Base-by-base conservation (phyloP, 2,888 invertebrate genomes). In the Cheiracanthium punctorium region DNA sequence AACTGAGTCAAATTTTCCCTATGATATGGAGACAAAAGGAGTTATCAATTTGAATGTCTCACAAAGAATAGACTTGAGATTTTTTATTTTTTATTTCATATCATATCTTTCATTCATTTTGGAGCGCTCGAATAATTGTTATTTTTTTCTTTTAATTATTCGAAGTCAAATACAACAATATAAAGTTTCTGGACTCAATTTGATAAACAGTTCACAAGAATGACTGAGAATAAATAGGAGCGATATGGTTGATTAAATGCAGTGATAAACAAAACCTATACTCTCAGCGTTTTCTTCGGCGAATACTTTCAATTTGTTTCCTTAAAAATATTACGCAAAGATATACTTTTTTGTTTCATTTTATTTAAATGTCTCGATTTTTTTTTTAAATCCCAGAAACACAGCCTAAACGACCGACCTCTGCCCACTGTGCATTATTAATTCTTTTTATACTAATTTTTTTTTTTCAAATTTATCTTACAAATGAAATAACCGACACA, bases 191-290 rank as follows among this genome's bases (percentile, higher is more conserved):
- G 87, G 80, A 80, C 86, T 71, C 80, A 79, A 84, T 76, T 79
- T 84, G 79, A 79, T 77, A 76, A 79, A 80, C 80, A 73, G 73
- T 85, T 85, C 80, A 85, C 79, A 74, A 85, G 64, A 64, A 74
- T 70, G 80, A 69, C 80, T 80, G 74, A 86, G 79, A 84, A 84
- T 41, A 74, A 73, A 80, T 74, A 80, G 74, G 74, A 86, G 80
- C 80, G 85, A 86, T 86, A 86, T 86, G 85, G 85, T 86, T 86
- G 75, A 86, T 75, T 86, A 86, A 86, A 86, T 86, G 85, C 85
- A 86, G 75, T 86, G 80, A 86, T 75, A 86, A 86, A 86, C 74
- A 80, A 80, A 84, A 86, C 33, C 75, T 80, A 67, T 30, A 28
- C 37, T 17, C 29, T 67, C 29, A 32, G n/a, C n/a, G n/a, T n/a